Base-by-base conservation (phyloP, 2,888 invertebrate species). In the Tetranychus truncatus region DNA sequence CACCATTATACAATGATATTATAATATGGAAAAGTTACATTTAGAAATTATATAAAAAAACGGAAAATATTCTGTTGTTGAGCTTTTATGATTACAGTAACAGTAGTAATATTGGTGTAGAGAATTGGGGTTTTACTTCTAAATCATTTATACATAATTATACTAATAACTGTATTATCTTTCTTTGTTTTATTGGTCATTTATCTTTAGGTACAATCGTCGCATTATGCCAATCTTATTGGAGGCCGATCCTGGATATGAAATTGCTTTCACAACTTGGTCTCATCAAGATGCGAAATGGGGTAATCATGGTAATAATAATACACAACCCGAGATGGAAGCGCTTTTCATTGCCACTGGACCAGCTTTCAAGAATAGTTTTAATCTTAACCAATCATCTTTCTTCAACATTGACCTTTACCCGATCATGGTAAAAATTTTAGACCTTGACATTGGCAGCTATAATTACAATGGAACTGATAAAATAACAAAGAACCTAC, bases 281-380 rank as follows among this genome's bases (percentile, higher is more conserved):
- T 7, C 11, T 20, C 18, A 66, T 20, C 6, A 66, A 77, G 18
- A 18, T 6, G 15, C 1, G 81, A 81, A 73, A 34, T 77, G 73
- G 45, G 83, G 83, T 46, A 78, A 81, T 72, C 83, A 83, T 80
- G 83, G 83, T 9, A 83, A 81, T 78, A 80, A 82, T 79, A 82
- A 88, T 80, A 82, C 81, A 72, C 81, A 84, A 2, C 77, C 80
- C 69, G 82, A 83, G 73, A 89, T 90, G 89, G 86, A 86, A 79
- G 87, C 89, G 6, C 86, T 88, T 79, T 89, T 90, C 81, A 86
- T 89, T 80, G 89, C 88, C 0, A 84, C 85, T 78, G 89, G 90
- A 6, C 89, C 89, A 1, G 84, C 84, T 77, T 87, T 90, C 79
- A 84, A 85, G 78, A 79, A 79, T 67, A 78, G 79, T 69, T 79